These are phyloP conservation scores for Saccopteryx bilineata DNA, from an alignment of 2,113 vertebrate genomes.

Conservation along the genomic window DNA sequence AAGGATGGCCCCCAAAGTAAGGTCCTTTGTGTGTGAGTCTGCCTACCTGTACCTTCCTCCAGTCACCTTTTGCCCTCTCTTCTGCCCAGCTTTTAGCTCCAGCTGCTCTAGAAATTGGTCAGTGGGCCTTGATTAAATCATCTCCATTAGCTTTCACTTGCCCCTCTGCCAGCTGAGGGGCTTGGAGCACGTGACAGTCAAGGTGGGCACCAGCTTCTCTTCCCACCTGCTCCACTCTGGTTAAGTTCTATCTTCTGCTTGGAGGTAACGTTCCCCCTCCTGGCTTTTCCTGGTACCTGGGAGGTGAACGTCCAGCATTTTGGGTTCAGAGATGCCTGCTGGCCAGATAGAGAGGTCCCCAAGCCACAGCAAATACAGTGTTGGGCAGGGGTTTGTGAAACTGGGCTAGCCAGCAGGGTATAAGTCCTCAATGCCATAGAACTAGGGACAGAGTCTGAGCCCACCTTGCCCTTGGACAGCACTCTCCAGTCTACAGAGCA, in stretches of 20 bases:
- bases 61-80: background rate
- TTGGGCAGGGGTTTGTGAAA: background rate
- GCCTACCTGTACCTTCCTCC: background rate
- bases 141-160: background rate
- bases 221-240: background rate
- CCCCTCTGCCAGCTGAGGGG: background rate
- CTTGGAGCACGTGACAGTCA: background rate
- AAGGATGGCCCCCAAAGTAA: constrained; percentile 99
- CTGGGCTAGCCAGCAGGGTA: background rate
- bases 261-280: background rate
- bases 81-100: background rate
- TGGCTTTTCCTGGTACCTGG: background rate
- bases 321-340: background rate
- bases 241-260: background rate
- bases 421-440: background rate
- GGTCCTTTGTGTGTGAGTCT: constrained; percentile 74
- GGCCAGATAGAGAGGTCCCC: background rate
- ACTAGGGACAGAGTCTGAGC: background rate
- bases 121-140: background rate
- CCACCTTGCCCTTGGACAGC: background rate
- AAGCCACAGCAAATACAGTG: background rate
- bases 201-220: background rate
- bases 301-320: background rate
- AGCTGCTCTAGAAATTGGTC: background rate
- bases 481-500: background rate